Evolutionary conservation across 2,888 invertebrate species (phyloP).

Genomic region (Acronicta aceris): DNA sequence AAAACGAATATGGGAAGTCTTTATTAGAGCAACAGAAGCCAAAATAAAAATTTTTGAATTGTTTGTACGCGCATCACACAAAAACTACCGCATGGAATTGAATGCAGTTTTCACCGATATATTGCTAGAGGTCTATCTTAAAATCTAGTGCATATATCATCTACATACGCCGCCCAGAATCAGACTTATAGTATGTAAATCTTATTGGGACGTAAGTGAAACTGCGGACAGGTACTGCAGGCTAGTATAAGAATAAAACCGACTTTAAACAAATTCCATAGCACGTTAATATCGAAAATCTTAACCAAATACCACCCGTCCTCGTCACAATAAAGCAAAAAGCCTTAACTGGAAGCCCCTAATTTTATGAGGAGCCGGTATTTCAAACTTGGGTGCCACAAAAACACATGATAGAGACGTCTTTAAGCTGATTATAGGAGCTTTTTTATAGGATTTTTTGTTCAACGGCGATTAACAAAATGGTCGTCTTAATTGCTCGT

Average conservation of each 20-base stretch:
- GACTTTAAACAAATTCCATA: background rate
- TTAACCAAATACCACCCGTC: background rate
- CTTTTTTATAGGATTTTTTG: conserved; percentile 65
- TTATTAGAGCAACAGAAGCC: no score
- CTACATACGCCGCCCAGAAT: no score
- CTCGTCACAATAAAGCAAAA: conserved; percentile 7
- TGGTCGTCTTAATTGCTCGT: conserved; percentile 75
- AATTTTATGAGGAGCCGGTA: conserved; percentile 49
- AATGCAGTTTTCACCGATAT: no score
- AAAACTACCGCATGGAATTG: no score
- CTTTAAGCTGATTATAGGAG: conserved; percentile 46
- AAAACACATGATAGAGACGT: conserved; percentile 60
- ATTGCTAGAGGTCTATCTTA: no score
- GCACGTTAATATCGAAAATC: background rate
- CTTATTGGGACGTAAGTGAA: no score
- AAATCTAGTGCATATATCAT: no score
- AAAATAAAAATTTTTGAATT: no score
- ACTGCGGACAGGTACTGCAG: no score
- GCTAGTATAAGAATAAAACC: background rate
- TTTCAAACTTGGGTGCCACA: conserved; percentile 58
- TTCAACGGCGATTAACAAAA: conserved; percentile 72
- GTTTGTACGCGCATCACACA: no score
- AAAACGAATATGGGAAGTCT: no score
- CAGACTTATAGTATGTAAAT: no score
- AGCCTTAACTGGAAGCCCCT: conserved; percentile 24